Evolutionary conservation across 2,888 invertebrate species (phyloP).

Genomic region (Pyrrhia umbra): DNA sequence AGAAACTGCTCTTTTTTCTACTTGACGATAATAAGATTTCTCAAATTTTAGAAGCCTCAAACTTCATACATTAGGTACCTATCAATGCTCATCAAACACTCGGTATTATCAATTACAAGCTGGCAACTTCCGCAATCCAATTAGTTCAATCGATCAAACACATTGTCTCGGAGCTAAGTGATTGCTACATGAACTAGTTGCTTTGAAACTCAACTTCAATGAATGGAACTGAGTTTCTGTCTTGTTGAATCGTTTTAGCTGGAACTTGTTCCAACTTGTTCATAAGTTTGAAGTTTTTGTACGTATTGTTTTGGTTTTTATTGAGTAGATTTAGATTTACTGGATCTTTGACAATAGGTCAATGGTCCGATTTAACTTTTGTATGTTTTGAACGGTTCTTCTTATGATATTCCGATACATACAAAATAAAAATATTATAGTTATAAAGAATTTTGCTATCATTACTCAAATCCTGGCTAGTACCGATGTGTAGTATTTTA

Average conservation of each 20-base stretch:
- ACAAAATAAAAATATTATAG: too few relatives aligned
- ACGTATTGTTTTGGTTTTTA: constrained; percentile 30
- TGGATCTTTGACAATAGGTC: background rate
- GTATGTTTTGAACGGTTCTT: background rate
- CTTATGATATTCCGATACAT: too few relatives aligned
- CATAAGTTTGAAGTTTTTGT: constrained; percentile 41
- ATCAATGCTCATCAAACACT: constrained; percentile 2
- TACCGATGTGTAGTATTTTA: too few relatives aligned
- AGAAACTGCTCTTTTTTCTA: too few relatives aligned
- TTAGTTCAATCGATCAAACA: constrained; percentile 60
- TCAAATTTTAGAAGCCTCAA: background rate
- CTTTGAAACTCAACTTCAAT: constrained; percentile 46
- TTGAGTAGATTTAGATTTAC: constrained; percentile 9
- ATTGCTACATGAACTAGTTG: constrained; percentile 43
- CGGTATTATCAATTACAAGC: constrained; percentile 26
- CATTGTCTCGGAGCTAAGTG: constrained; percentile 51
- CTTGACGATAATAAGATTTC: too few relatives aligned
- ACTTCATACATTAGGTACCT: background rate
- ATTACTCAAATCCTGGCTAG: too few relatives aligned
- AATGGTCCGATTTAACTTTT: background rate
- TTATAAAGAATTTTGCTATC: too few relatives aligned
- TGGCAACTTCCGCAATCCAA: constrained; percentile 39
- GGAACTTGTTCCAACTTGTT: constrained; percentile 50
- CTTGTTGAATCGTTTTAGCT: constrained; percentile 47
- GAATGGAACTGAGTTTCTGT: constrained; percentile 40